A percentile compares a stretch with the other conserved stretches of the same genome.
These are phyloP conservation scores for Isichthys henryi DNA, from an alignment of 2,113 vertebrate species.

Conservation along the genomic window DNA sequence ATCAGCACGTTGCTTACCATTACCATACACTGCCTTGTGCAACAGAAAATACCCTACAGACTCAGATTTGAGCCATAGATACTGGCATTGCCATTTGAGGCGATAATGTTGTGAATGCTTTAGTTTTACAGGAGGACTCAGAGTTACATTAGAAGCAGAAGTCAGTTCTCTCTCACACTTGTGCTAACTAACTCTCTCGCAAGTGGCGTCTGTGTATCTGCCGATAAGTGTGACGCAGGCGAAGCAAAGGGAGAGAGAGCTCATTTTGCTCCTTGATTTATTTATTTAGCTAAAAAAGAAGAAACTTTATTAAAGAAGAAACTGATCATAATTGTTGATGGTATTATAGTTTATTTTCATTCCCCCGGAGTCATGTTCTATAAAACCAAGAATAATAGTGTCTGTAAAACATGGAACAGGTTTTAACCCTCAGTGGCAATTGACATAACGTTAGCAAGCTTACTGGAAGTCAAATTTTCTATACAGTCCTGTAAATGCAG, in stretches of 20 bases:
- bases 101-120: not conserved
- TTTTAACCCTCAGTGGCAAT: not conserved
- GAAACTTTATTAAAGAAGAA: not conserved
- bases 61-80: not conserved
- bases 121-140: not conserved
- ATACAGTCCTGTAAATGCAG: not conserved
- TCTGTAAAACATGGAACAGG: not conserved
- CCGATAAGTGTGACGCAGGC: not conserved
- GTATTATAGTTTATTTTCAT: not conserved
- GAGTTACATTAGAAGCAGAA: not conserved
- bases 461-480: not conserved
- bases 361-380: not conserved
- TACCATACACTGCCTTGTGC: not conserved
- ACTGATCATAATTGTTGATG: not conserved
- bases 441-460: not conserved
- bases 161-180: not conserved
- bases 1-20: not conserved
- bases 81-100: not conserved
- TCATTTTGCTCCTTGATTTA: not conserved
- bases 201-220: not conserved
- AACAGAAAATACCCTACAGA: not conserved
- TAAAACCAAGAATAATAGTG: not conserved
- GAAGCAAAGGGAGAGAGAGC: not conserved
- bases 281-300: not conserved
- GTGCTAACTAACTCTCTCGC: not conserved